phyloP scores from a whole-genome alignment of 2,797 vertebrate species.

The Gastrophryne carolinensis region DNA sequence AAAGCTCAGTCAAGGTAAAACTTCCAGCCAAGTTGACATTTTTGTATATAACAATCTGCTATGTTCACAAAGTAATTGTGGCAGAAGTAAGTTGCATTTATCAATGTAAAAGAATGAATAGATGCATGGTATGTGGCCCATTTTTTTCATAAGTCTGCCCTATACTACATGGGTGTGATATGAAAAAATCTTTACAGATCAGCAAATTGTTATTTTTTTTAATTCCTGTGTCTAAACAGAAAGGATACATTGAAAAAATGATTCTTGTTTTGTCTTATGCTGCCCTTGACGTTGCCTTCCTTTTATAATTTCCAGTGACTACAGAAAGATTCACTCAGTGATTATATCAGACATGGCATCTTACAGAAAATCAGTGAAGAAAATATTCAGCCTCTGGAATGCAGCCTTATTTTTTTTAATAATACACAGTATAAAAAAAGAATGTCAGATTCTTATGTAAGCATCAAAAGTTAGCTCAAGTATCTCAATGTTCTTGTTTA shows the following conservation, averaged over 20 bases:
- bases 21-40: too few species aligned
- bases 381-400: background rate
- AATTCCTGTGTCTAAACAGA: background rate
- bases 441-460: background rate
- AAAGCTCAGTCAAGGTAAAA: too few species aligned
- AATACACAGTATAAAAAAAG: background rate
- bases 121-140: too few species aligned
- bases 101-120: too few species aligned
- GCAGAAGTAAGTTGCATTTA: too few species aligned
- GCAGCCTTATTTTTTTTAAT: background rate
- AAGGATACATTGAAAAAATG: background rate
- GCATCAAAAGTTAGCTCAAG: background rate
- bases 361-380: background rate
- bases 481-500: background rate
- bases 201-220: too few species aligned
- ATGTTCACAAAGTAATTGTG: too few species aligned
- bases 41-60: too few species aligned
- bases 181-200: too few species aligned
- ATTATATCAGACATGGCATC: background rate
- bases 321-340: background rate
- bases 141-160: too few species aligned
- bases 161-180: too few species aligned
- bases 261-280: background rate
- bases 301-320: background rate
- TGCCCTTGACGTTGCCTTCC: background rate